phyloP scores from a whole-genome alignment of 2,888 invertebrate genomes.

The Exephanes ischioxanthus region DNA sequence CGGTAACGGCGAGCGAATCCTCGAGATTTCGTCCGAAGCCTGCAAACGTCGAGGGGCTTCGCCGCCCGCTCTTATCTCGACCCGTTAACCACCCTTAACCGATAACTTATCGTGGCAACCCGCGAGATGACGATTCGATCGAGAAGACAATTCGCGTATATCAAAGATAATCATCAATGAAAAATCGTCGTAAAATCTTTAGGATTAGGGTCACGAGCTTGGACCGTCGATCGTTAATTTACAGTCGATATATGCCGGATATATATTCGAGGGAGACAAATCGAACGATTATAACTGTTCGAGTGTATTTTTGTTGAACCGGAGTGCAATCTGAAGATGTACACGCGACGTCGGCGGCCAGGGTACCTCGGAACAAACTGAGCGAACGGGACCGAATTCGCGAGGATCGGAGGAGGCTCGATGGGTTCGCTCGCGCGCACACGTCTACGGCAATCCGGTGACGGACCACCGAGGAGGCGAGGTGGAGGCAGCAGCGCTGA shows the following conservation, averaged over 20 bases:
- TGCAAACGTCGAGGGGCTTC: background rate
- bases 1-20: background rate
- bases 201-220: background rate
- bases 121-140: too few relatives aligned
- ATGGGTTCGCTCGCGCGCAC: slow-evolving; percentile 32
- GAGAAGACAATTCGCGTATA: too few relatives aligned
- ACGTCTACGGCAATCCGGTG: slow-evolving; percentile 44
- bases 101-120: background rate
- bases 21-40: background rate
- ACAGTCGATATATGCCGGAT: background rate
- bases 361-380: slow-evolving; percentile 59
- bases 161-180: background rate
- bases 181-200: background rate
- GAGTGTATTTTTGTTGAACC: background rate
- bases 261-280: background rate
- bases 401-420: slow-evolving; percentile 37
- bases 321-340: background rate
- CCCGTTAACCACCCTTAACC: background rate
- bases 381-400: slow-evolving; percentile 52
- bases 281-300: background rate
- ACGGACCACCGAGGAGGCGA: slow-evolving; percentile 14
- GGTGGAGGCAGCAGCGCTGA: slow-evolving; percentile 9
- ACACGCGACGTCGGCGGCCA: slow-evolving; percentile 29
- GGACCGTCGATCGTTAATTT: background rate
- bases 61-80: background rate